A percentile compares a stretch with the other conserved stretches of the same genome.
Evolutionary conservation across 2,888 invertebrate species (phyloP).

Genomic region (Cyaniris semiargus): DNA sequence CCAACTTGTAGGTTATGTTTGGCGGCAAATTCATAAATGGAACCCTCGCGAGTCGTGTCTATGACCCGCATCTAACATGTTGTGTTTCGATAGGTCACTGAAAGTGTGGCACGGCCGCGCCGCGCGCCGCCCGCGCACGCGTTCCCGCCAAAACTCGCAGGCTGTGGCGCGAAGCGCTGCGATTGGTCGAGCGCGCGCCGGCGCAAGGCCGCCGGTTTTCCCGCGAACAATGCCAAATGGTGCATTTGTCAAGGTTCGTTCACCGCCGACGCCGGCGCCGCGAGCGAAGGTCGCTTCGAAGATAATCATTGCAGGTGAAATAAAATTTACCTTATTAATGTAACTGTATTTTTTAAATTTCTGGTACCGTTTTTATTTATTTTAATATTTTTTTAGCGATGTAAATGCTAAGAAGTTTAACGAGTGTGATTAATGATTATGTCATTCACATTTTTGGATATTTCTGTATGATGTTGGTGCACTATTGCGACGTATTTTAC

Average conservation of each 20-base stretch:
- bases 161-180: constrained; percentile 76
- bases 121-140: constrained; percentile 52
- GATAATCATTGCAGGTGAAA: constrained; percentile 74
- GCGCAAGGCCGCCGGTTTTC: constrained; percentile 80
- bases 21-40: constrained; percentile 4
- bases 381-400: background rate
- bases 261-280: constrained; percentile 74
- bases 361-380: constrained; percentile 28
- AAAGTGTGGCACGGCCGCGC: constrained; percentile 48
- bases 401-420: background rate
- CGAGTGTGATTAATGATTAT: background rate
- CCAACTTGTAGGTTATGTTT: background rate
- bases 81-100: constrained; percentile 50
- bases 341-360: constrained; percentile 38
- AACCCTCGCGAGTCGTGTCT: background rate
- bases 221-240: constrained; percentile 81
- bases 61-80: constrained; percentile 41
- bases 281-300: constrained; percentile 63
- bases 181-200: constrained; percentile 64
- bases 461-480: background rate
- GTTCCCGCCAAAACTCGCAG: constrained; percentile 75
- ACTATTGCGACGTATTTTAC: background rate
- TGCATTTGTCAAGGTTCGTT: constrained; percentile 82
- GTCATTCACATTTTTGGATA: background rate
- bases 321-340: constrained; percentile 3